Base-by-base conservation (phyloP, 2,113 vertebrate species). In the Martes martes region DNA sequence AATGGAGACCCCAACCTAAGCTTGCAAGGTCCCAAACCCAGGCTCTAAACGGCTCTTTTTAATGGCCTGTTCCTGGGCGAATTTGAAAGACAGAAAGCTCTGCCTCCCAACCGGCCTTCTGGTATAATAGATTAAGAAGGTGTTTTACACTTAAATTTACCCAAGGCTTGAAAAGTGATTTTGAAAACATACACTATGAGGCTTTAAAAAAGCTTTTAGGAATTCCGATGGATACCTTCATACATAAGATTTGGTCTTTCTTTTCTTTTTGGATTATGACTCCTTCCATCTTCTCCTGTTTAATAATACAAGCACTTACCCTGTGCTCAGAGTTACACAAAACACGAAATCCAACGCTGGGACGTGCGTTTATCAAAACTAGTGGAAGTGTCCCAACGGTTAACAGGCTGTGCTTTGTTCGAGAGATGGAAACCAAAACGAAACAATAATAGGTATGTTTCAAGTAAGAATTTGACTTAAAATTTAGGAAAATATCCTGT, bases 271-370 rank as follows among this genome's bases (percentile, higher is more conserved):
- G 11, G 23, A 88, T 50, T 80, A 36, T 52, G 18, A 63, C 59
- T 96, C 79, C 61, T 89, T 52, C 63, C 24, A 42, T 80, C 65
- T 69, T 67, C 52, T 59, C 65, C 61, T 87, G 67, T 87, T 93
- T 79, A 96, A 90, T 84, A 83, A 94, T 23, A 87, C 42, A 94
- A 96, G 36, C 79, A n/a, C 28, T 89, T 82, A 59, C 26, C 23
- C 67, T 57, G 15, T 76, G 42, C 87, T 91, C 39, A 74, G 71
- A 88, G 71, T 91, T 91, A 95, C 28, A 31, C 84, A 95, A 96
- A 97, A 57, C 57, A 65, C 15, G 94, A 98, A 96, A 96, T 69
- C 71, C 88, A 95, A 92, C 69, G 69, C 92, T 50, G 90, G 93
- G 82, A 42, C 23, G 47, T 57, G 74, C 76, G 88, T 87, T 96